Evolutionary conservation across 1,140 invertebrate genomes (phyloP).

Genomic region (Acromyrmex heyeri): DNA sequence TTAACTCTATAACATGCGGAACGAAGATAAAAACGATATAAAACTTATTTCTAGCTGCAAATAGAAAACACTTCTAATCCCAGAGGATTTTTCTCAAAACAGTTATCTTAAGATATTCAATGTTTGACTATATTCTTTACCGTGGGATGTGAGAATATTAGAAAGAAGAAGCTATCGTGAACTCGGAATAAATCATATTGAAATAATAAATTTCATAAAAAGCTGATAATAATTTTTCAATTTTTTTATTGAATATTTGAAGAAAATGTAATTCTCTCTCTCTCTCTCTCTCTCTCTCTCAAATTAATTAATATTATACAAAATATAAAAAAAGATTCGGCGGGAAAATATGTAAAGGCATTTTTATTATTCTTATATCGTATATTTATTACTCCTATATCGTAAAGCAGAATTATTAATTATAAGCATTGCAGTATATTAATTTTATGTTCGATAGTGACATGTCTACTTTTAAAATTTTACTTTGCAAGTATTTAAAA

Average conservation of each 20-base stretch:
- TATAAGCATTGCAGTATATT: not conserved
- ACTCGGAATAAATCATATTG: not conserved
- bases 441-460: not conserved
- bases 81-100: not conserved
- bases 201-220: not conserved
- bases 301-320: not conserved
- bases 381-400: not conserved
- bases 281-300: too few relatives aligned
- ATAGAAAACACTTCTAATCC: conserved; percentile 13
- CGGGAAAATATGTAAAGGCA: too few relatives aligned
- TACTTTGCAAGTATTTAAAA: not conserved
- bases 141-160: not conserved
- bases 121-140: not conserved
- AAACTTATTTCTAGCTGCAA: not conserved
- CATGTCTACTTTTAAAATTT: not conserved
- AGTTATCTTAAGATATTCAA: not conserved
- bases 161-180: not conserved
- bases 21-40: not conserved
- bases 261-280: not conserved
- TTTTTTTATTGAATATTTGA: not conserved
- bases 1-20: not conserved
- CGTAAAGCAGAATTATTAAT: not conserved
- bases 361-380: not conserved
- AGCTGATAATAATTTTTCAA: not conserved
- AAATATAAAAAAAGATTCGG: not conserved